Percentiles rank a stretch among this genome's conserved stretches.
Conservation (phyloP, 2,113 vertebrate species). For the Neotoma lepida region DNA sequence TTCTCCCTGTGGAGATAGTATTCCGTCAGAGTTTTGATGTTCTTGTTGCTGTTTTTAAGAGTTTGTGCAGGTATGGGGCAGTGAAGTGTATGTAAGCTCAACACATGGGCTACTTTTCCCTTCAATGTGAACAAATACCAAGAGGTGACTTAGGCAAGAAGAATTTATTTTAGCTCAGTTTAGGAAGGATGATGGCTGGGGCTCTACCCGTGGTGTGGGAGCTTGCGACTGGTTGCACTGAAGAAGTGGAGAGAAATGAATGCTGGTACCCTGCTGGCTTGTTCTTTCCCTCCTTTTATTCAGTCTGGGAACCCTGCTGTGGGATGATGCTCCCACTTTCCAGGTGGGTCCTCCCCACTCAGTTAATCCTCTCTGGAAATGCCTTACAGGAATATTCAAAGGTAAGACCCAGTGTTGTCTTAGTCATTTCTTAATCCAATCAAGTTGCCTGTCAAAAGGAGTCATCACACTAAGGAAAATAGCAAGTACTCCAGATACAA, state of each 20-base stretch:
- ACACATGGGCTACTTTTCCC: no score
- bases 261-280: neutral
- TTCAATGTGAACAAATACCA: neutral
- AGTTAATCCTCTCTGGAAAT: neutral
- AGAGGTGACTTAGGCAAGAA: neutral
- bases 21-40: neutral
- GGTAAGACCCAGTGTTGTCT: neutral
- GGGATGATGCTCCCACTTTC: neutral
- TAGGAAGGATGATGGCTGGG: neutral
- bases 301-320: neutral
- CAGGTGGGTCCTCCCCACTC: neutral
- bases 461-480: neutral
- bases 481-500: neutral
- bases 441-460: neutral
- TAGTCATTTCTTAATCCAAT: neutral
- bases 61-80: neutral
- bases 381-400: neutral
- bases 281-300: neutral
- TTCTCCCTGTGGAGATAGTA: neutral
- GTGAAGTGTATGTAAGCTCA: neutral
- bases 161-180: neutral
- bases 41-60: neutral
- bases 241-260: neutral
- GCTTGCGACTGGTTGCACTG: neutral
- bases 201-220: neutral